phyloP scores from a whole-genome alignment of 2,797 vertebrate species.

The Steatocranus sp. region DNA sequence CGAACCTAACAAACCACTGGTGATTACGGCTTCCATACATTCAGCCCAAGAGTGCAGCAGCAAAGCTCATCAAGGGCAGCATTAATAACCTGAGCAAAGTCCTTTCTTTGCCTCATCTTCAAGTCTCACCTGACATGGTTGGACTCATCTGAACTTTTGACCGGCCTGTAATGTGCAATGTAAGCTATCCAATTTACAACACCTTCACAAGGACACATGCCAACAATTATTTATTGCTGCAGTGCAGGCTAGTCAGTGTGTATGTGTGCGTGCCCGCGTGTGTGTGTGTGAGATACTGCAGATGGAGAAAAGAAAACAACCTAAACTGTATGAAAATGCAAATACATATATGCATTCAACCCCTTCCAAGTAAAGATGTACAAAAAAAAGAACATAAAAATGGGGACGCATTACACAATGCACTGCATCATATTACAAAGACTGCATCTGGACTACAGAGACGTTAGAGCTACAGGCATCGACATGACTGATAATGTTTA shows the following conservation, averaged over 20 bases:
- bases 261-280: background rate
- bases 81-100: slow-evolving; percentile 45
- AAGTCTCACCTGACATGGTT: slow-evolving; percentile 39
- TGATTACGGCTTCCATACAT: background rate
- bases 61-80: slow-evolving; percentile 5
- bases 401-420: background rate
- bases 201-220: slow-evolving; percentile 41
- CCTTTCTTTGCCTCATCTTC: slow-evolving; percentile 23
- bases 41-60: slow-evolving; percentile 1
- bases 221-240: slow-evolving; percentile 34
- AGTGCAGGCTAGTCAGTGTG: background rate
- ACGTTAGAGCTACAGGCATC: background rate
- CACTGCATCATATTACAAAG: background rate
- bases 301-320: background rate
- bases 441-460: background rate
- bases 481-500: slow-evolving; percentile 38
- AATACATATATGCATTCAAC: background rate
- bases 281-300: background rate
- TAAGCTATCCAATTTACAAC: slow-evolving; percentile 57
- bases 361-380: background rate
- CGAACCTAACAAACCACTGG: background rate
- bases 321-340: background rate
- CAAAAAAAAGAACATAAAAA: background rate
- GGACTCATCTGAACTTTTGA: slow-evolving; percentile 61
- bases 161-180: slow-evolving; percentile 53